Evolutionary conservation across 1,140 invertebrate genomes (phyloP), one percentile per base, ranked within the genome.

Genomic region (Plectrocnemia conspersa): DNA sequence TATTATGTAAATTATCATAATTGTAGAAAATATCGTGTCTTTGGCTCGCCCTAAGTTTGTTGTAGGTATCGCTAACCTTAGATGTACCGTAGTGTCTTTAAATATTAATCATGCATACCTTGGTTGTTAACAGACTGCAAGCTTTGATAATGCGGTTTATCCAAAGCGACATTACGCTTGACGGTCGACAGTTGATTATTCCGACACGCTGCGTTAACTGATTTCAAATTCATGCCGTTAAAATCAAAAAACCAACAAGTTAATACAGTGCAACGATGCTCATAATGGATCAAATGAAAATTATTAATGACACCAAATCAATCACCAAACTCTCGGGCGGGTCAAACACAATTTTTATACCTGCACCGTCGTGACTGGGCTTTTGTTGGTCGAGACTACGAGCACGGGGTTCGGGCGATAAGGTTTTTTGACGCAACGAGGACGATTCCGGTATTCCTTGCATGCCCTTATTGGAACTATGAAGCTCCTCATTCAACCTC

Each of bases 401-500:
- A 4, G 73, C 73, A 0, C 73, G 65, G 3, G 73, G 72, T 42
- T 68, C 69, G 1, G 66, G 66, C n/a, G 72, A 71, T 19, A 68
- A 67, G 22, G 4, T 68, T 66, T 59, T 74, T 72, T 4, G 65
- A 27, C 41, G 68, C 64, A 48, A 33, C n/a, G 45, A 10, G 2
- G 47, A 33, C 2, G 35, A 24, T 13, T 52, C 44, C 2, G 66
- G 68, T 59, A 58, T 18, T 54, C 35, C 70, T 75, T 56, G 69
- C 66, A 59, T 77, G 63, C 46, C 69, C 62, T 47, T 72, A 66
- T 56, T 78, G 72, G 56, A 77, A 74, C 65, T 79, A 80, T 46
- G 82, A 75, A 88, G 68, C 67, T 87, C 84, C 57, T 82, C 83
- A 32, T 79, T 85, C 16, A 88, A 71, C 24, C 84, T 76, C 55